phyloP scores from a whole-genome alignment of 2,888 invertebrate species.

The Esperia sulphurella region DNA sequence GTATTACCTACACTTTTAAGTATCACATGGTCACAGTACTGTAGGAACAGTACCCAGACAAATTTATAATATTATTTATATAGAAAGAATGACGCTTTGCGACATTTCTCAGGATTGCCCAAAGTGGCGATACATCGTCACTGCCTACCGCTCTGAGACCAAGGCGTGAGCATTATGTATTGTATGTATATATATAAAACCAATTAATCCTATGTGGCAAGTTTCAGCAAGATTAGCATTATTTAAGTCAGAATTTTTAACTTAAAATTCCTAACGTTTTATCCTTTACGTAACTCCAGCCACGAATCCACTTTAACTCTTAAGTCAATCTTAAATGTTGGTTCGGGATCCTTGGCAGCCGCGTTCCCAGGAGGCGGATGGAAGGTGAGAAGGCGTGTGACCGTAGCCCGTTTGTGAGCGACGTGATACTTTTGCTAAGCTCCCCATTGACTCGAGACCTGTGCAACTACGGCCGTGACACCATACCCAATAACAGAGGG shows the following conservation, averaged over 20 bases:
- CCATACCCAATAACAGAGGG: slow-evolving; percentile 7
- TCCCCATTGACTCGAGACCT: slow-evolving; percentile 30
- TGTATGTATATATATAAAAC: too few species aligned
- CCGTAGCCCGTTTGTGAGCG: slow-evolving; percentile 44
- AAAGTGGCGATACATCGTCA: too few species aligned
- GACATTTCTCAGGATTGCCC: too few species aligned
- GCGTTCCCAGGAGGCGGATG: slow-evolving; percentile 30
- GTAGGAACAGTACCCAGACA: too few species aligned
- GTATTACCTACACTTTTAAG: too few species aligned
- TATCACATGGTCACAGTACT: too few species aligned
- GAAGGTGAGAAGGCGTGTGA: slow-evolving; percentile 44
- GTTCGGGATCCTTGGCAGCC: slow-evolving; percentile 11
- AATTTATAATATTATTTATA: too few species aligned
- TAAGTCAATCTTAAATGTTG: slow-evolving; percentile 16
- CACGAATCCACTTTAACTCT: slow-evolving; percentile 9
- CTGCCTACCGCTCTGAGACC: too few species aligned
- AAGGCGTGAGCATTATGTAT: too few species aligned
- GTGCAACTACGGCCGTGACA: slow-evolving; percentile 14
- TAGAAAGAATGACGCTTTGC: too few species aligned
- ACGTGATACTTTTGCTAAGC: slow-evolving; percentile 56
- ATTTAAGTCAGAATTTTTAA: not conserved
- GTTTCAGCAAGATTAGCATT: too few species aligned
- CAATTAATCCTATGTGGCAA: too few species aligned
- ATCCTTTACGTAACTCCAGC: not conserved
- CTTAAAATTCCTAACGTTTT: not conserved